A percentile compares a stretch with the other conserved stretches of the same genome.
Evolutionary conservation across 2,888 invertebrate species (phyloP).

Genomic region (Agonum fuliginosum): DNA sequence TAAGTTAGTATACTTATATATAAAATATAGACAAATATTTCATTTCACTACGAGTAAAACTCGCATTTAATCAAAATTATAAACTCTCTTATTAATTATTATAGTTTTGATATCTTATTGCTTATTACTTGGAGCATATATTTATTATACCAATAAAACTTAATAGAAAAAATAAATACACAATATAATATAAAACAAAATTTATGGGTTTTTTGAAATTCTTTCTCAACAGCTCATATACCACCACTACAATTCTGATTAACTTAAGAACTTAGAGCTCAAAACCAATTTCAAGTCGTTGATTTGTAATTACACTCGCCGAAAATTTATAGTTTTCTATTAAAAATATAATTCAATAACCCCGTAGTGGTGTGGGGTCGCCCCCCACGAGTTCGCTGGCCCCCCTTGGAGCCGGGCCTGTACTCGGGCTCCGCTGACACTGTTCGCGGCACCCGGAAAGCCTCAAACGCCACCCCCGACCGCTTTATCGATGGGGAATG

Average conservation of each 20-base stretch:
- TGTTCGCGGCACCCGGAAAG: slow-evolving; percentile 69
- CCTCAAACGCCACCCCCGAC: slow-evolving; percentile 70
- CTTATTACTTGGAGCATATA: slow-evolving; percentile 26
- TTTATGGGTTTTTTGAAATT: slow-evolving; percentile 35
- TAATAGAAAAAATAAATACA: slow-evolving; percentile 32
- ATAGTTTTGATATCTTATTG: slow-evolving; percentile 26
- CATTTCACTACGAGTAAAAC: neutral
- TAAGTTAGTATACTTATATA: neutral
- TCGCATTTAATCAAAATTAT: slow-evolving; percentile 22
- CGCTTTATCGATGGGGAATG: slow-evolving; percentile 71
- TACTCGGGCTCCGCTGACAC: too few species aligned
- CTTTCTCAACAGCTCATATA: slow-evolving; percentile 32
- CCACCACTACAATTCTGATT: slow-evolving; percentile 21
- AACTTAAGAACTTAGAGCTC: neutral
- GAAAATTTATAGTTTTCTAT: slow-evolving; percentile 51
- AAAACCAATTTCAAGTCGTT: slow-evolving; percentile 7
- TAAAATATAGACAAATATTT: neutral
- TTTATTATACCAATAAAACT: slow-evolving; percentile 38
- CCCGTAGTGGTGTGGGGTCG: slow-evolving; percentile 52
- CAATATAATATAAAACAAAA: slow-evolving; percentile 6
- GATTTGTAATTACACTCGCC: slow-evolving; percentile 32
- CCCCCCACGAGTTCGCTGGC: slow-evolving; percentile 28
- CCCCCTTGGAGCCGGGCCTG: slow-evolving; percentile 63
- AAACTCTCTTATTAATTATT: slow-evolving; percentile 30
- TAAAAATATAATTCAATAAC: slow-evolving; percentile 56